These are phyloP conservation scores for Silurus asotus DNA, from an alignment of 2,113 vertebrate species.

Conservation along the genomic window DNA sequence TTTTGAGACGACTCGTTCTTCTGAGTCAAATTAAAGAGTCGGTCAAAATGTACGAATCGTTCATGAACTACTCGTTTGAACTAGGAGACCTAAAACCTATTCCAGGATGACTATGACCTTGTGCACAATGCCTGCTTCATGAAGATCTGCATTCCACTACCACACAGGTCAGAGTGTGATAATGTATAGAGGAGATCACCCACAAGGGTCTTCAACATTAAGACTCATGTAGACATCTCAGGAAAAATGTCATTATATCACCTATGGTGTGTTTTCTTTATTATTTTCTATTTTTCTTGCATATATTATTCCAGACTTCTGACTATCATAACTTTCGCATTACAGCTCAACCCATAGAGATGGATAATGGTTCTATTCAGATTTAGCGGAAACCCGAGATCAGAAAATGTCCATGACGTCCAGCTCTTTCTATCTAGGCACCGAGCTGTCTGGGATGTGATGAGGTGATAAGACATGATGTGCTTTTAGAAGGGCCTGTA, in stretches of 20 bases:
- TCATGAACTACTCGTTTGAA: too few species aligned
- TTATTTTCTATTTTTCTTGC: neutral
- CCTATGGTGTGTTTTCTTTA: too few species aligned
- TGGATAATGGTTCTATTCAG: constrained; percentile 10
- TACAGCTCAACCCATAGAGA: neutral
- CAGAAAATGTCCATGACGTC: constrained; percentile 23
- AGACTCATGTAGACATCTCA: too few species aligned
- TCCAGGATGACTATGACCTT: too few species aligned
- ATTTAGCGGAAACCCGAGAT: constrained; percentile 43
- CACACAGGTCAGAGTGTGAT: neutral
- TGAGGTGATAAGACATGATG: constrained; percentile 2
- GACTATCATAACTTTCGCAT: neutral
- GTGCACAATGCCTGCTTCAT: too few species aligned
- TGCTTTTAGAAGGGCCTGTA: constrained; percentile 5
- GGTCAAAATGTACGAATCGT: too few species aligned
- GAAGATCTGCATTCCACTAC: too few species aligned
- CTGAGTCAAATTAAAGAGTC: too few species aligned
- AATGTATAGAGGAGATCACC: neutral
- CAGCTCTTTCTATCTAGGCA: constrained; percentile 32
- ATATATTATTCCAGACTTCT: neutral
- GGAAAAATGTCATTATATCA: too few species aligned
- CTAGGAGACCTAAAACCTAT: too few species aligned
- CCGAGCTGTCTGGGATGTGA: constrained; percentile 39
- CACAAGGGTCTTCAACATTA: neutral
- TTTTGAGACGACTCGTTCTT: too few species aligned